phyloP scores from a whole-genome alignment of 1,140 invertebrate genomes.

The Drosophila persimilis region DNA sequence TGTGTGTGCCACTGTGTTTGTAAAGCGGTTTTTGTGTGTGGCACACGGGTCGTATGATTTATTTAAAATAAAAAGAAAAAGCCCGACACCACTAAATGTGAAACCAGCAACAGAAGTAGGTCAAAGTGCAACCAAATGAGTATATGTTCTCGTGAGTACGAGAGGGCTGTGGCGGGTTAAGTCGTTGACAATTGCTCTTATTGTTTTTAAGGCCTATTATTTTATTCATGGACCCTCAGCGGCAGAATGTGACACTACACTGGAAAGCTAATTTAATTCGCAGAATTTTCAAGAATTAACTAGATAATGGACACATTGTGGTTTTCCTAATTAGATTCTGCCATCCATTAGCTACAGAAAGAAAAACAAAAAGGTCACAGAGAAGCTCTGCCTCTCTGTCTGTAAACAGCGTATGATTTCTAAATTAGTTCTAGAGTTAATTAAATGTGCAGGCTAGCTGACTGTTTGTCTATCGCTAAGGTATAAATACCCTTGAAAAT shows the following conservation, averaged over 20 bases:
- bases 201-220: constrained; percentile 6
- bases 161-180: constrained; percentile 22
- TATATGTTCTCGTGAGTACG: constrained; percentile 10
- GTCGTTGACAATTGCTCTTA: constrained; percentile 31
- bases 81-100: constrained; percentile 18
- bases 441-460: too few relatives aligned
- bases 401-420: too few relatives aligned
- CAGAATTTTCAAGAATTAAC: neutral
- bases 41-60: constrained; percentile 68
- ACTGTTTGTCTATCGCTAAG: too few relatives aligned
- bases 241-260: neutral
- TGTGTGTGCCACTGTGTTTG: constrained; percentile 43
- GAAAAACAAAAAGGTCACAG: too few relatives aligned
- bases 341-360: too few relatives aligned
- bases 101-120: constrained; percentile 53
- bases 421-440: too few relatives aligned
- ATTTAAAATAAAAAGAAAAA: constrained; percentile 19
- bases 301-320: neutral
- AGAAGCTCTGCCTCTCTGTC: too few relatives aligned
- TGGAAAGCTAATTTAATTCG: neutral
- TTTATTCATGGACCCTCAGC: neutral
- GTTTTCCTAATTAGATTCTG: too few relatives aligned
- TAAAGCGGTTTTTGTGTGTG: constrained; percentile 61
- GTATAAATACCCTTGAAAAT: too few relatives aligned
- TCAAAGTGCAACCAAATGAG: constrained; percentile 56